Conservation (phyloP, 1,140 invertebrate genomes). For the Hylaeus anthracinus region DNA sequence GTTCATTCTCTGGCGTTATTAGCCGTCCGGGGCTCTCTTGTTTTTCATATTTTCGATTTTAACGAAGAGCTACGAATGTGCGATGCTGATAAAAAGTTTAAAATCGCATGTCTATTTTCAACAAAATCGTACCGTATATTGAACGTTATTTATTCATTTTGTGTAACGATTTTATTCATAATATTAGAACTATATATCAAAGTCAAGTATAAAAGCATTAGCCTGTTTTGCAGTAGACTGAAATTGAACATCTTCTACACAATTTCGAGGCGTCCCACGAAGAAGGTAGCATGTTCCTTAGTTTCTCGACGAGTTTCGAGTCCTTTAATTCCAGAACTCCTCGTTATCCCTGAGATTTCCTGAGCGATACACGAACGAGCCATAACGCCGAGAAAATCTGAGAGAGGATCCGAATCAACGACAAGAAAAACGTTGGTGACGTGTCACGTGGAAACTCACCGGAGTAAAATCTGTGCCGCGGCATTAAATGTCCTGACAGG, state of each 20-base stretch:
- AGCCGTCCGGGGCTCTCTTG: not conserved
- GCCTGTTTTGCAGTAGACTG: too few relatives aligned
- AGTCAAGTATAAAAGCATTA: too few relatives aligned
- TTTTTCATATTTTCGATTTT: conserved; percentile 13
- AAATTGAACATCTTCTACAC: not conserved
- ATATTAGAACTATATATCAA: too few relatives aligned
- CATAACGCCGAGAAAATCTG: conserved; percentile 14
- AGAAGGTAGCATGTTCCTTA: conserved; percentile 26
- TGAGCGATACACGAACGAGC: conserved; percentile 42
- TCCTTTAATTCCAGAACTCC: conserved; percentile 41
- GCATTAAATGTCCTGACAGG: not conserved
- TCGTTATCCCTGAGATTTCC: conserved; percentile 54
- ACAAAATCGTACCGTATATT: too few relatives aligned
- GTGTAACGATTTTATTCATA: too few relatives aligned
- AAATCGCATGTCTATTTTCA: too few relatives aligned
- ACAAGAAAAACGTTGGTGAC: conserved; percentile 8
- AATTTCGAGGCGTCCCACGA: not conserved
- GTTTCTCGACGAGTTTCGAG: conserved; percentile 13
- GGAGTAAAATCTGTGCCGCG: not conserved
- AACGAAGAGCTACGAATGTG: not conserved
- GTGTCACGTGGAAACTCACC: not conserved
- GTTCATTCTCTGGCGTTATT: not conserved
- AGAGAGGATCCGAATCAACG: conserved; percentile 2
- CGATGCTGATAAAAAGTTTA: too few relatives aligned
- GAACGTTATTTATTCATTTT: too few relatives aligned